These are phyloP conservation scores for Cheilosia scutellata DNA, from an alignment of 2,888 invertebrate genomes.

Conservation along the genomic window DNA sequence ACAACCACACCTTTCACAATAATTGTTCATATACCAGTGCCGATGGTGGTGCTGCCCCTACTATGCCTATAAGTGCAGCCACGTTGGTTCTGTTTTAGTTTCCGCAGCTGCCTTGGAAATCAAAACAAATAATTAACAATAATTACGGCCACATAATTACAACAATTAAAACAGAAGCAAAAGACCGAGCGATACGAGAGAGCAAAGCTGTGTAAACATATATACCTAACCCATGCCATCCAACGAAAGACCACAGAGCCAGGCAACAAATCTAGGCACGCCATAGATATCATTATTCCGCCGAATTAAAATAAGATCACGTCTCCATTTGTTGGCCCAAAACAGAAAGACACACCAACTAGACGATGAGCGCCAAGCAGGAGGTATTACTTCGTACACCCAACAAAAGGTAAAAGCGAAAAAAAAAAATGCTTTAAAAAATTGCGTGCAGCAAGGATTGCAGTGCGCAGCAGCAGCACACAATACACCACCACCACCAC, in stretches of 20 bases:
- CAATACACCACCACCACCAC: conserved; percentile 7
- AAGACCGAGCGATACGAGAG: conserved; percentile 23
- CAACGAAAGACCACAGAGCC: neutral
- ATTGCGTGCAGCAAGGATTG: conserved; percentile 70
- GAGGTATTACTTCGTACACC: neutral
- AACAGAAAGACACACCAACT: conserved; percentile 8
- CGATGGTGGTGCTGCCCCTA: neutral
- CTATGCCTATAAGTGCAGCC: conserved; percentile 22
- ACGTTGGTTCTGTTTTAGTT: conserved; percentile 47
- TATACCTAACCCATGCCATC: neutral
- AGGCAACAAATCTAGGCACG: conserved; percentile 42
- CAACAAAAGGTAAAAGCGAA: conserved; percentile 43
- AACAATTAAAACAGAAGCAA: conserved; percentile 68
- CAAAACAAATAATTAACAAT: conserved; percentile 75
- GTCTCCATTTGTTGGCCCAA: conserved; percentile 62
- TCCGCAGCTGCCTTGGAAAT: conserved; percentile 67
- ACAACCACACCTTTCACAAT: conserved; percentile 71
- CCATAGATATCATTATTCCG: conserved; percentile 59
- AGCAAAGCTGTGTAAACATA: conserved; percentile 12
- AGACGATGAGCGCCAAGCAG: conserved; percentile 1
- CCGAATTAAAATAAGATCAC: conserved; percentile 69
- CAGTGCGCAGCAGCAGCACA: conserved; percentile 38
- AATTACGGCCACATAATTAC: conserved; percentile 72
- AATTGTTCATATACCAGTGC: conserved; percentile 34
- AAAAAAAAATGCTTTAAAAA: conserved; percentile 30